Conservation (phyloP, 2,113 vertebrate genomes). For the Pseudopodoces humilis region DNA sequence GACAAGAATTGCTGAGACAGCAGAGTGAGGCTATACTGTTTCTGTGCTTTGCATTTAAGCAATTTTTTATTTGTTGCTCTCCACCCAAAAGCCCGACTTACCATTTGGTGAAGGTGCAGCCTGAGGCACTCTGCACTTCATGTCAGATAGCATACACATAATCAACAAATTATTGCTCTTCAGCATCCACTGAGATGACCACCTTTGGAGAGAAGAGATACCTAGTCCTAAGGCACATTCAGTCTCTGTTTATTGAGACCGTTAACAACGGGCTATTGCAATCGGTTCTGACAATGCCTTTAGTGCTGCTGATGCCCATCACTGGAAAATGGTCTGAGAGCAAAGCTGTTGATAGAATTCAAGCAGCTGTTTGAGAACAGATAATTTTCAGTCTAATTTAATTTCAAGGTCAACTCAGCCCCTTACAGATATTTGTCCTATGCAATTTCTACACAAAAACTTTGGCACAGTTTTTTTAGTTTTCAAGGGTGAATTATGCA, state of each 20-base stretch:
- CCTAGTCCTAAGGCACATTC: not conserved
- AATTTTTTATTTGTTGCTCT: not conserved
- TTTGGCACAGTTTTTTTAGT: not conserved
- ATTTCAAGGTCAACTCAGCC: not conserved
- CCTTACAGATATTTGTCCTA: not conserved
- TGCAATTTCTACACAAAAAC: not conserved
- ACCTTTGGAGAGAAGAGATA: not conserved
- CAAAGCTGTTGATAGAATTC: not conserved
- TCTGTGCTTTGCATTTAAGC: not conserved
- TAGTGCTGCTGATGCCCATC: not conserved
- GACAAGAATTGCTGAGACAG: constrained; percentile 26
- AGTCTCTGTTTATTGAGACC: not conserved
- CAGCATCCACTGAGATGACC: not conserved
- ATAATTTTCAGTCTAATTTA: not conserved
- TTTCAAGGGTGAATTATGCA: not conserved
- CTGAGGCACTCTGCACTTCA: not conserved
- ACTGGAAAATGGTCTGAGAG: not conserved
- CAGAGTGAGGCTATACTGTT: not conserved
- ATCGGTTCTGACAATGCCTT: not conserved
- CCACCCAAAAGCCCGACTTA: not conserved
- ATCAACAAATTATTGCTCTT: constrained; percentile 14
- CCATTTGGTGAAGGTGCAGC: not conserved
- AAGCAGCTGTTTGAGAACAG: not conserved
- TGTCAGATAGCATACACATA: not conserved
- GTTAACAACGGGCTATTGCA: not conserved